phyloP scores from a whole-genome alignment of 1,140 invertebrate species.

The Galleria mellonella region DNA sequence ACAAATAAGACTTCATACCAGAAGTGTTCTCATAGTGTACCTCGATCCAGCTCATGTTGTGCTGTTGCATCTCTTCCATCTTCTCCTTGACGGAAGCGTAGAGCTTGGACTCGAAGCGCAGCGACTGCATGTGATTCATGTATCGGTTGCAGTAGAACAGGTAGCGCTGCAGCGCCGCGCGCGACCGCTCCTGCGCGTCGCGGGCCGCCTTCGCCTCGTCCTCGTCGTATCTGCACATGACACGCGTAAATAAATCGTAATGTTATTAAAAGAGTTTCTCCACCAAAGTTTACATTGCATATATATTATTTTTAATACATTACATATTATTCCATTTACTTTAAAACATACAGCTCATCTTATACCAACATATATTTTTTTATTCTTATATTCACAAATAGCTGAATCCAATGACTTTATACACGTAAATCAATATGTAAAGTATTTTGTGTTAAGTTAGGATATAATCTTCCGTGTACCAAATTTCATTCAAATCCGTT shows the following conservation, averaged over 20 bases:
- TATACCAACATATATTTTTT: no score
- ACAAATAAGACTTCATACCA: no score
- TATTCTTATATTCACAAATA: no score
- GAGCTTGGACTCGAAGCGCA: constrained; percentile 98
- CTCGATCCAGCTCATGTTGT: constrained; percentile 99
- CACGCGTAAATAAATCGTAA: neutral
- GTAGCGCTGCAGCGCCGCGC: constrained; percentile 94
- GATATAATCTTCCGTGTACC: no score
- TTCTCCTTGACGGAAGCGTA: constrained; percentile 96
- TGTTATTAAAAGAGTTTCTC: neutral
- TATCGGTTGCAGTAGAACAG: constrained; percentile 99
- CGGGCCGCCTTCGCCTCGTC: constrained; percentile 96
- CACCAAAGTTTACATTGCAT: neutral
- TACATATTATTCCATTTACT: neutral
- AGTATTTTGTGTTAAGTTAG: no score
- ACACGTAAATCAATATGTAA: no score
- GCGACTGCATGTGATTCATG: constrained; percentile 99
- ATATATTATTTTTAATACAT: neutral
- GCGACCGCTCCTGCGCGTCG: constrained; percentile 95
- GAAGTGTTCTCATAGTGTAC: no score
- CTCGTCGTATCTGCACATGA: constrained; percentile 86
- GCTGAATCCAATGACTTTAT: no score
- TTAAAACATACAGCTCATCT: no score
- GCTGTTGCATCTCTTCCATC: constrained; percentile 99
- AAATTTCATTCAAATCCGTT: no score